Base-by-base conservation (phyloP, 2,888 invertebrate species). In the Dynastes hyllus region DNA sequence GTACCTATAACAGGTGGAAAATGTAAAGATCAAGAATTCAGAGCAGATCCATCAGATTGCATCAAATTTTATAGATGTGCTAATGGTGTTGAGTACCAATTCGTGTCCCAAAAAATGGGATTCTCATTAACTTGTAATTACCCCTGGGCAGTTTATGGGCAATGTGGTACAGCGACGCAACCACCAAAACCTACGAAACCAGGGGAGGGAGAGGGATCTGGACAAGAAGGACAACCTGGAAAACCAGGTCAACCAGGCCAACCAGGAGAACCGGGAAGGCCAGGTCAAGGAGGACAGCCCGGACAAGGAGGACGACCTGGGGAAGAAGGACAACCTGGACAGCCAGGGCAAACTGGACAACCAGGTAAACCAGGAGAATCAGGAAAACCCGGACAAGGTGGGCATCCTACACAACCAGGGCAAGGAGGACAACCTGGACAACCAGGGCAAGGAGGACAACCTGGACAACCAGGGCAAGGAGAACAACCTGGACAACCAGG, bases 51-150 rank as follows among this genome's bases (percentile, higher is more conserved):
- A 53, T 89, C 89, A 70, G 91, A 95, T 85, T 95, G 95, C 85
- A 92, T 91, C 80, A 94, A 93, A 86, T 95, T 95, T 89, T 94
- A 94, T 86, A 91, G 95, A 83, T 95, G 95, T 88, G 94, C 95
- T 32, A 91, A 91, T 84, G 92, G 89, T 73, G 78, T 79, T 11
- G 65, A 92, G 88, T 93, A 94, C 86, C 93, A 94, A 81, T 96
- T 90, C 89, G 13, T 96, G 95, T 87, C 94, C 93, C n/a, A n/a
- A n/a, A n/a, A n/a, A n/a, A 37, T 96, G 95, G 95, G 95, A 95
- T 88, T 91, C 92, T 89, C 90, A 71, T 92, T 80, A 90, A 92
- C 86, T 66, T 96, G 96, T 87, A 95, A 96, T 87, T 92, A 95
- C 87, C 91, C 92, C 58, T 92, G 92, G 90, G 91, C 32, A 91